These are phyloP conservation scores for Spodoptera littoralis DNA, from an alignment of 2,888 invertebrate species.

Conservation along the genomic window DNA sequence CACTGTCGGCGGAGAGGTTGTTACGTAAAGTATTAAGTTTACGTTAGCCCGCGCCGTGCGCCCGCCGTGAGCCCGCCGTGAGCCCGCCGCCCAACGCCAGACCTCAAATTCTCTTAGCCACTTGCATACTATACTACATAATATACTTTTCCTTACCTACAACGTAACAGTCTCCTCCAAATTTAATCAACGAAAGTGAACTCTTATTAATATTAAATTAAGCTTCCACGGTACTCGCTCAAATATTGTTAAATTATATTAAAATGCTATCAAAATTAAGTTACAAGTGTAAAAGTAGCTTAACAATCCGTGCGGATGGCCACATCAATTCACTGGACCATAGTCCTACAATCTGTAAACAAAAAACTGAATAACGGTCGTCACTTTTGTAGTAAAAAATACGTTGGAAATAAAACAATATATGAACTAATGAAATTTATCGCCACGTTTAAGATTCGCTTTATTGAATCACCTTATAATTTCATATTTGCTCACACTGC, in stretches of 20 bases:
- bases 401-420: conserved; percentile 9
- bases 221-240: conserved; percentile 3
- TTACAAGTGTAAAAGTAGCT: conserved; percentile 7
- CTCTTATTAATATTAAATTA: conserved; percentile 35
- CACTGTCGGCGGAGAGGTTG: conserved; percentile 32
- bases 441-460: conserved; percentile 9
- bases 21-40: conserved; percentile 55
- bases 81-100: conserved; percentile 13
- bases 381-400: conserved; percentile 6
- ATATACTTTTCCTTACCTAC: conserved; percentile 36
- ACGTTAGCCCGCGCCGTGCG: conserved; percentile 26
- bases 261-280: not conserved
- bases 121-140: conserved; percentile 32
- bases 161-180: conserved; percentile 23
- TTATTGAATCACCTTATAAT: conserved; percentile 28
- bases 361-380: conserved; percentile 13
- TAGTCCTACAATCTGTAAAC: conserved; percentile 19
- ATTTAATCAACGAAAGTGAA: conserved; percentile 40
- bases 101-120: conserved; percentile 35
- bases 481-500: conserved; percentile 34
- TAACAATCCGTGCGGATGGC: conserved; percentile 7
- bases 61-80: conserved; percentile 9
- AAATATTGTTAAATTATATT: conserved; percentile 3
- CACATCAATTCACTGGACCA: conserved; percentile 14
- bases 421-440: conserved; percentile 11